Percentiles rank a stretch among this genome's conserved stretches.
Evolutionary conservation across 2,888 invertebrate genomes (phyloP).

Genomic region (Anarsia innoxiella): DNA sequence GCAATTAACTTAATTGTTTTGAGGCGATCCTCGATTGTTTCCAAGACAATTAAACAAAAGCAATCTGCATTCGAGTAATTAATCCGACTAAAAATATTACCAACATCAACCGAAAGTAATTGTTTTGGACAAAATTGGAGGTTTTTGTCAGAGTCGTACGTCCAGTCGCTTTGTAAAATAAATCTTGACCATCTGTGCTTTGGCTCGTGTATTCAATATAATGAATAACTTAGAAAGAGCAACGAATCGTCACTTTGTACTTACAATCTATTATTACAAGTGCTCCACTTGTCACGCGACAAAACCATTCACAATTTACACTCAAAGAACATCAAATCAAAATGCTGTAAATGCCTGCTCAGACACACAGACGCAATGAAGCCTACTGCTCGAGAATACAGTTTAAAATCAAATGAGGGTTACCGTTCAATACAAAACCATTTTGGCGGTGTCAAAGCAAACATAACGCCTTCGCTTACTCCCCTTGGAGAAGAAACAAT

Average conservation of each 20-base stretch:
- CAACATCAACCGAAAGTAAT: conserved; percentile 44
- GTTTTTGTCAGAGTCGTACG: conserved; percentile 26
- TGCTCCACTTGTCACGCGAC: conserved; percentile 60
- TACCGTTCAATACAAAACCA: conserved; percentile 22
- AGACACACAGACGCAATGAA: too few relatives aligned
- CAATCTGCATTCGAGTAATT: conserved; percentile 23
- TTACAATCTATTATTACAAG: conserved; percentile 32
- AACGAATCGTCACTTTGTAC: conserved; percentile 21
- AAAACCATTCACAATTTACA: conserved; percentile 60
- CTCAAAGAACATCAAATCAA: too few relatives aligned
- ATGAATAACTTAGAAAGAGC: conserved; percentile 26
- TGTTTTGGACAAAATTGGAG: conserved; percentile 43
- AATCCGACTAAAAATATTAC: conserved; percentile 35
- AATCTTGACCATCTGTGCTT: conserved; percentile 7
- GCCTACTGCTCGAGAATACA: too few relatives aligned
- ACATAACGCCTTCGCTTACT: conserved; percentile 59
- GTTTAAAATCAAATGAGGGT: conserved; percentile 13
- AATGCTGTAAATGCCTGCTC: too few relatives aligned
- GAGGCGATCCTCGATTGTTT: too few relatives aligned
- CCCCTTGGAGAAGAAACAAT: conserved; percentile 57
- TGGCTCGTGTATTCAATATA: conserved; percentile 20
- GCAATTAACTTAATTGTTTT: too few relatives aligned
- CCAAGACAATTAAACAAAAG: conserved; percentile 35
- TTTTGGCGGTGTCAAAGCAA: conserved; percentile 52
- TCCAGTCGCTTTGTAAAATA: background rate